Percentiles rank a stretch among this genome's conserved stretches.
These are phyloP conservation scores for Otus sunia DNA, from an alignment of 2,113 vertebrate species.

Conservation along the genomic window DNA sequence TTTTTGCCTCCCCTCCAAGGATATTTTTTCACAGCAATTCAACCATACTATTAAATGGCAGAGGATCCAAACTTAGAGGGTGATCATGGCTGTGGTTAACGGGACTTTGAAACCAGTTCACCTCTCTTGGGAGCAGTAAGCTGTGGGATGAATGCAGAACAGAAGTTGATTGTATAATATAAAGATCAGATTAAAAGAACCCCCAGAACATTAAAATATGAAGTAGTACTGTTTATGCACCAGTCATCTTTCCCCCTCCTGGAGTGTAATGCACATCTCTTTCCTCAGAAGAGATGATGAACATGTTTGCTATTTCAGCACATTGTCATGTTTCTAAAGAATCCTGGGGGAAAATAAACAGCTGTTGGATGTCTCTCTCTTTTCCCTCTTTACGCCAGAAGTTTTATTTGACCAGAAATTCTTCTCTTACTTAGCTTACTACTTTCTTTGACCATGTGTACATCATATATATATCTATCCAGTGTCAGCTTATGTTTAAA, in stretches of 20 bases:
- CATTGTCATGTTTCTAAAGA: neutral
- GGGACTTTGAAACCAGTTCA: neutral
- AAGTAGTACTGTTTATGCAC: neutral
- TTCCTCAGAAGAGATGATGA: neutral
- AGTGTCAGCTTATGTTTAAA: too few species aligned
- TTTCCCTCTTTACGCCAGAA: neutral
- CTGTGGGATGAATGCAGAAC: neutral
- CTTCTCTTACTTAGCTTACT: neutral
- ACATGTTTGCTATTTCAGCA: neutral
- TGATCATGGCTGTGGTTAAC: neutral
- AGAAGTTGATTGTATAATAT: neutral
- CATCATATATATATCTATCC: too few species aligned
- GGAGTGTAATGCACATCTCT: neutral
- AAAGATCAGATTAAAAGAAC: neutral
- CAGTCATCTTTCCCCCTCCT: neutral
- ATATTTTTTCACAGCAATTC: neutral
- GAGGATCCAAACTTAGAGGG: neutral
- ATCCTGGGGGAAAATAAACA: conserved; percentile 8
- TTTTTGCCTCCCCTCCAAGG: neutral
- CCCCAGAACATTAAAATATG: neutral
- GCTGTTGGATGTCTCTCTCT: neutral
- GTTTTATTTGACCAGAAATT: neutral
- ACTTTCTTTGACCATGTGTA: neutral
- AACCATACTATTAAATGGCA: neutral
- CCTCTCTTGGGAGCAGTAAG: neutral